phyloP scores from a whole-genome alignment of 2,888 invertebrate genomes.

The Syrphus vitripennis region DNA sequence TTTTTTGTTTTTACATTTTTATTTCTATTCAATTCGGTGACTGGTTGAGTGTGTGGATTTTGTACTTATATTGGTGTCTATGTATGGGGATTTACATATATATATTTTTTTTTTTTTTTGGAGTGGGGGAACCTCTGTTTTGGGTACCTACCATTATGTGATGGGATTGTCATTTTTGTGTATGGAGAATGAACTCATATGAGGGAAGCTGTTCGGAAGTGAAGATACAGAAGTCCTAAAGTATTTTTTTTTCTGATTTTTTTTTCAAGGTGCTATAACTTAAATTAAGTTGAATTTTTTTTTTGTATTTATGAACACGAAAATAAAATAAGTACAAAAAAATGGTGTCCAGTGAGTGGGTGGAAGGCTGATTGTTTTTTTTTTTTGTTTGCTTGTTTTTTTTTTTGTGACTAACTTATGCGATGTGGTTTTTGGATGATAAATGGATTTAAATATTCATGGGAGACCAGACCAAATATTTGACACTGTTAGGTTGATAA shows the following conservation, averaged over 20 bases:
- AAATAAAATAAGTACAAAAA: background rate
- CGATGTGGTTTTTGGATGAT: slow-evolving; percentile 37
- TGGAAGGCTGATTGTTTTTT: slow-evolving; percentile 38
- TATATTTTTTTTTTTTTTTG: background rate
- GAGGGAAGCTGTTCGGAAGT: slow-evolving; percentile 22
- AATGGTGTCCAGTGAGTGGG: background rate
- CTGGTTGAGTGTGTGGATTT: slow-evolving; percentile 50
- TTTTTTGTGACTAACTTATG: background rate
- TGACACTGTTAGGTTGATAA: slow-evolving; percentile 39
- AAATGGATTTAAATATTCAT: slow-evolving; percentile 65
- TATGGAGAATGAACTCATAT: slow-evolving; percentile 24
- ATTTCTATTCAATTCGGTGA: slow-evolving; percentile 53
- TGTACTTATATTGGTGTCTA: background rate
- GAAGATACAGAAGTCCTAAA: background rate
- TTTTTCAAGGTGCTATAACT: background rate
- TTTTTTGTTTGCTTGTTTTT: background rate
- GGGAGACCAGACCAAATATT: slow-evolving; percentile 48
- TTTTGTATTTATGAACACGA: background rate
- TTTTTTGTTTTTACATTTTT: slow-evolving; percentile 27
- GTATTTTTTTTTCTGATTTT: background rate
- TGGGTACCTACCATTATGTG: too few relatives aligned
- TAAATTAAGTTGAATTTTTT: background rate
- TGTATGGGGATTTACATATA: background rate
- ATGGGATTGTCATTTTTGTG: slow-evolving; percentile 6
- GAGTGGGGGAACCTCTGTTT: slow-evolving; percentile 24